Evolutionary conservation across 2,113 vertebrate species (phyloP).

Genomic region (Poeciliopsis occidentalis): DNA sequence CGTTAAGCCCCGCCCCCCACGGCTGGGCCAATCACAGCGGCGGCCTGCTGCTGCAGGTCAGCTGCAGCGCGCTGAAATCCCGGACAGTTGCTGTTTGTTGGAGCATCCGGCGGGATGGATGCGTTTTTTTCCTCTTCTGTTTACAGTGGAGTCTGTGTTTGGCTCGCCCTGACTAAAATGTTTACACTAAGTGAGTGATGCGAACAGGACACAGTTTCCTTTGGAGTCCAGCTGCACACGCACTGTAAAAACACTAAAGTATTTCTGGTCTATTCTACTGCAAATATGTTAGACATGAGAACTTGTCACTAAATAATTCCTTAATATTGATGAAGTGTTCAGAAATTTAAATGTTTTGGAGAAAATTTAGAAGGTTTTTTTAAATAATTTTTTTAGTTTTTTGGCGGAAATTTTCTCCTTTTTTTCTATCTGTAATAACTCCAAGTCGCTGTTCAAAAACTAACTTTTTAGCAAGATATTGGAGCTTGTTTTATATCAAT

Average conservation of each 20-base stretch:
- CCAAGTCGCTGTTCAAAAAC: no score
- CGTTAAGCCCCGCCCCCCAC: conserved; percentile 1
- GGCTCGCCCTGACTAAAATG: conserved; percentile 63
- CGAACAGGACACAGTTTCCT: conserved; percentile 52
- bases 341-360: no score
- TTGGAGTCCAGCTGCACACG: conserved; percentile 67
- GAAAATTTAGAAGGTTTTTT: no score
- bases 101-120: conserved; percentile 52
- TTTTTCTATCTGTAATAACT: no score
- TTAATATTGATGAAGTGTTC: no score
- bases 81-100: conserved; percentile 65
- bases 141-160: conserved; percentile 66
- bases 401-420: no score
- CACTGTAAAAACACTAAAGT: conserved; percentile 9
- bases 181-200: conserved; percentile 66
- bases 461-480: no score
- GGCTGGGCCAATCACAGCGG: neutral
- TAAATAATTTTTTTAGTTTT: no score
- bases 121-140: conserved; percentile 45
- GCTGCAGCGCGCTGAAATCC: conserved; percentile 33
- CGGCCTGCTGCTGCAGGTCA: conserved; percentile 29
- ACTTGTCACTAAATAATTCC: no score
- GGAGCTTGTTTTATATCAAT: no score
- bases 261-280: no score
- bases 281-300: no score